phyloP scores from a whole-genome alignment of 2,888 invertebrate species.

The Conistra vaccinii region DNA sequence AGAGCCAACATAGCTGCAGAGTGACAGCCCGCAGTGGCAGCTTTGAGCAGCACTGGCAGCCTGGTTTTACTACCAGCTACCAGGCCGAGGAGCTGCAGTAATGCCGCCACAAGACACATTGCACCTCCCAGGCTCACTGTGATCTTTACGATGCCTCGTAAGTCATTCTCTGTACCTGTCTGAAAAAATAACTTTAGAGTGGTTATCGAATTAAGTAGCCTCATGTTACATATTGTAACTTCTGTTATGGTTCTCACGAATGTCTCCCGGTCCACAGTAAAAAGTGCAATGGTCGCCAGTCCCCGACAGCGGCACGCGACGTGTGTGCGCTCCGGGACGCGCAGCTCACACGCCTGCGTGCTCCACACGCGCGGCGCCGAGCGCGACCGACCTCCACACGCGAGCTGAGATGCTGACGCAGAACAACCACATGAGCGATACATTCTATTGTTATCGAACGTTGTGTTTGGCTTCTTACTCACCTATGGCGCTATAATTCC shows the following conservation, averaged over 20 bases:
- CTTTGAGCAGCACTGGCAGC: conserved; percentile 80
- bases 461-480: background rate
- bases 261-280: conserved; percentile 82
- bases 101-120: conserved; percentile 84
- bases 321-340: conserved; percentile 82
- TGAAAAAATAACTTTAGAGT: conserved; percentile 59
- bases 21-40: conserved; percentile 84
- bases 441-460: background rate
- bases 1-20: conserved; percentile 83
- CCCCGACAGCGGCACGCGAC: conserved; percentile 84
- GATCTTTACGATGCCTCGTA: conserved; percentile 83
- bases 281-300: conserved; percentile 84
- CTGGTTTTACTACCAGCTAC: conserved; percentile 76
- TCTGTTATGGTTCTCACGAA: conserved; percentile 74
- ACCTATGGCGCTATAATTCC: background rate
- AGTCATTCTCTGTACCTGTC: conserved; percentile 85
- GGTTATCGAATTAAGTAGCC: background rate
- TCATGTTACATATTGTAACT: background rate
- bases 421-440: conserved; percentile 8
- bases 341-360: conserved; percentile 84
- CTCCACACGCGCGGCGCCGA: conserved; percentile 86
- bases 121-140: conserved; percentile 84
- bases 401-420: conserved; percentile 79
- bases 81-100: conserved; percentile 80
- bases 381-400: conserved; percentile 84